Base-by-base conservation (phyloP, 2,113 vertebrate genomes). In the Scomber colias region DNA sequence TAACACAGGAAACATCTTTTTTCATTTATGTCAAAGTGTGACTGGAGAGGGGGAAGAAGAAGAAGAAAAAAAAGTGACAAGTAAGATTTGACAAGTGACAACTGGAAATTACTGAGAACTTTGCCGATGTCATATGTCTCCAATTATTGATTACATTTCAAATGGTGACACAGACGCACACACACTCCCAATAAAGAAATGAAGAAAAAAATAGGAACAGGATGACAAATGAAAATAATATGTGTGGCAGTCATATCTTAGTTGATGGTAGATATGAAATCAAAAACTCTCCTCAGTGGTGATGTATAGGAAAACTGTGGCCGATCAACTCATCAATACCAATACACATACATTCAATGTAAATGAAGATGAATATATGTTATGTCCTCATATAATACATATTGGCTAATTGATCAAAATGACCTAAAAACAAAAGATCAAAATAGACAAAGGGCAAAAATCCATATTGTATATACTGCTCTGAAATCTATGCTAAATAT, bases 131-230 rank as follows among this genome's bases (percentile, higher is more conserved):
- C 65, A 61, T 35, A 71, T 16, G 46, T 77, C 67, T 30, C 35
- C 24, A 21, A 13, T 71, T 77, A 86, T 90, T 70, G 85, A 92
- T 89, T 76, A 75, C 3, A 1, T 82, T 75, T 91, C 83, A 80
- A 45, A 40, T 12, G 19, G 30, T 71, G 68, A 82, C 71, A 69
- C 55, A 19, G 9, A 5, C 16, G 15, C 24, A 24, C 24, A 77
- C 21, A 59, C 6, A 17, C 40, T 74, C 10, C 13, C 19, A 61
- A 27, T 44, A 10, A 78, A 30, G 24, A 45, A 44, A 24, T 5
- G 0, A 17, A 8, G 48, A 7, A 40, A 16, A 49, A 31, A 57
- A 40, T 21, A 16, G 11, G 19, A 27, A 30, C 10, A 10, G 40
- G 11, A 55, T 27, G 30, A 59, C 9, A 24, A 21, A 44, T 15